Evolutionary conservation across 2,888 invertebrate species (phyloP), one percentile per base, ranked within the genome.

Genomic region (Sarcophaga carnaria): DNA sequence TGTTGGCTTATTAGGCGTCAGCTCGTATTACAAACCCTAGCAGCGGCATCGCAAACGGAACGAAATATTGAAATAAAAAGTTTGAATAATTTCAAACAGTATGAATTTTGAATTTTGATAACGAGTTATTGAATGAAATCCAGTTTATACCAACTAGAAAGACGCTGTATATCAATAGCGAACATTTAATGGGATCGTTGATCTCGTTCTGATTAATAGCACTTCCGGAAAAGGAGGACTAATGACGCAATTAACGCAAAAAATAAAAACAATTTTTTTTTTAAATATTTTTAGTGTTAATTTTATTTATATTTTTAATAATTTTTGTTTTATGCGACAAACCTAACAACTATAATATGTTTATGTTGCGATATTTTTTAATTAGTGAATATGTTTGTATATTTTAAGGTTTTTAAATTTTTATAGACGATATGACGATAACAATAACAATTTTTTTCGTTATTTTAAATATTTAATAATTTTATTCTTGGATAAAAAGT

Each of bases 311-410:
- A 6, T 54, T 78, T 69, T 25, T 70, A 17, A 4, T 54, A 17
- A 14, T 47, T n/a, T 70, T 67, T 54, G 4, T 11, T 63, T 77
- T 78, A 37, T 49, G 37, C 64, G 64, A 83, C 49, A 75, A 67
- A 74, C 71, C 80, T 78, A 85, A 79, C 66, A 85, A 60, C 82
- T 82, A 78, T 80, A 77, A 80, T 74, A 81, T 85, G 72, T 78
- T 66, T 79, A 17, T 75, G n/a, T 66, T 64, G 25, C 70, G 64
- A 49, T 62, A 69, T 14, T 3, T 54, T 54, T 54, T 54, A 54
- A 54, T 54, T 47, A 69, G 67, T 69, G 66, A 66, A 49, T 77
- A 54, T 69, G 47, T 71, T 5, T 77, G 54, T 10, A 27, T 63
- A 60, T 54, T 63, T 22, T 69, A 74, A 27, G 3, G 27, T 64